These are phyloP conservation scores for Gorsachius goisagi DNA, from an alignment of 2,113 vertebrate genomes.

Conservation along the genomic window DNA sequence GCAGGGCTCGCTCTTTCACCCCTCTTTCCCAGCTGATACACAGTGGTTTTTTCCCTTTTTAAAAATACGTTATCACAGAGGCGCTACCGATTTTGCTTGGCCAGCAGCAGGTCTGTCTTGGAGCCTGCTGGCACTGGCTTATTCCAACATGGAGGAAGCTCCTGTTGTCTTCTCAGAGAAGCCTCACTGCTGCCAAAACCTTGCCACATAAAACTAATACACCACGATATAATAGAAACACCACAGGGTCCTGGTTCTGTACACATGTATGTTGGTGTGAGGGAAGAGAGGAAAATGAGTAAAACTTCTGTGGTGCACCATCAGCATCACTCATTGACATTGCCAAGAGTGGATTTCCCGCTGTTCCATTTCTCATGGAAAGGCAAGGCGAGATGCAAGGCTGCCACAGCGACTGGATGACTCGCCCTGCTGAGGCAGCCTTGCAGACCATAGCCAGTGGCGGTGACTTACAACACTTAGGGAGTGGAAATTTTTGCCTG, in stretches of 20 bases:
- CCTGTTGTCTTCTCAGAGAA: background rate
- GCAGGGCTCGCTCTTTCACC: too few species aligned
- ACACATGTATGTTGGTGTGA: background rate
- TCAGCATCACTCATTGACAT: background rate
- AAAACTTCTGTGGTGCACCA: background rate
- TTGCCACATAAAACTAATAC: background rate
- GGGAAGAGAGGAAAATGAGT: background rate
- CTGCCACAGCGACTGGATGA: background rate
- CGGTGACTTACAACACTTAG: background rate
- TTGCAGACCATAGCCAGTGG: background rate
- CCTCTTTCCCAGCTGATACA: background rate
- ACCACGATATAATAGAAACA: background rate
- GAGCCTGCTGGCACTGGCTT: background rate
- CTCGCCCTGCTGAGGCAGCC: background rate
- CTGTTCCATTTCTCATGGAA: background rate
- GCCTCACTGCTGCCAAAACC: background rate
- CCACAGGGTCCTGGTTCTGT: background rate
- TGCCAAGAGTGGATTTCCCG: background rate
- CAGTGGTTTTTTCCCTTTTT: background rate
- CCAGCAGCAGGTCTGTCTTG: accelerated
- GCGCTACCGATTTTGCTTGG: accelerated
- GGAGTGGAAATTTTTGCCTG: background rate
- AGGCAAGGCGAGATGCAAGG: background rate
- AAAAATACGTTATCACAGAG: background rate
- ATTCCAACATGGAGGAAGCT: background rate